Percentiles rank a stretch among this genome's conserved stretches.
phyloP scores from a whole-genome alignment of 2,113 vertebrate genomes.

The Callocephalon fimbriatum region DNA sequence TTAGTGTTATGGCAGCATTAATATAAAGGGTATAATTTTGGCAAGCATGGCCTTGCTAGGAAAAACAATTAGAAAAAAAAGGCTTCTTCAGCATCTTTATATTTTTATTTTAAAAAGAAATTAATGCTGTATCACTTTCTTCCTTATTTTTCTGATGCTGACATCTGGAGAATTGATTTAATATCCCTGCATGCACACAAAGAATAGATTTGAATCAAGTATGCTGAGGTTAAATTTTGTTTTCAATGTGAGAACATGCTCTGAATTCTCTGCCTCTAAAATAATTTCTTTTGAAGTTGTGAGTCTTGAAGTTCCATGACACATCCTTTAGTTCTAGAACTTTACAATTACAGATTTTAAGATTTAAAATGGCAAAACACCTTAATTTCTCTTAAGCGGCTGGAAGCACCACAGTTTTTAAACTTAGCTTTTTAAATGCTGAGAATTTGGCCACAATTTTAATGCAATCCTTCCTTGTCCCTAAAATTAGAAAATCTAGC shows the following conservation, averaged over 20 bases:
- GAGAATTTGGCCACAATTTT: background rate
- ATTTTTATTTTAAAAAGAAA: background rate
- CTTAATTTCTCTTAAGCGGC: background rate
- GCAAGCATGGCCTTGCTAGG: background rate
- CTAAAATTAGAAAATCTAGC: background rate
- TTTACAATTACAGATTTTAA: background rate
- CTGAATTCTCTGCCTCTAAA: background rate
- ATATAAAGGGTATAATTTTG: background rate
- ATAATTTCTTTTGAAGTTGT: background rate
- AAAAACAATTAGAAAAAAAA: background rate
- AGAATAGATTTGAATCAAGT: background rate
- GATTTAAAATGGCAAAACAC: background rate
- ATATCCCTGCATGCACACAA: background rate
- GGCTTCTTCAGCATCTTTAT: background rate
- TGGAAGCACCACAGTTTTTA: background rate
- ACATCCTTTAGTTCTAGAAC: background rate
- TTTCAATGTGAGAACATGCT: background rate
- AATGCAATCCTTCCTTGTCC: background rate
- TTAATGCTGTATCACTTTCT: background rate
- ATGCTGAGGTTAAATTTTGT: background rate
- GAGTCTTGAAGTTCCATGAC: background rate
- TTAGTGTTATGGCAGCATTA: background rate
- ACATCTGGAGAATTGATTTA: background rate
- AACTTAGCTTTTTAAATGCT: background rate
- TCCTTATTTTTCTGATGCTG: background rate